These are phyloP conservation scores for Melikaiella ostensackeni DNA, from an alignment of 2,888 invertebrate species.

Conservation along the genomic window DNA sequence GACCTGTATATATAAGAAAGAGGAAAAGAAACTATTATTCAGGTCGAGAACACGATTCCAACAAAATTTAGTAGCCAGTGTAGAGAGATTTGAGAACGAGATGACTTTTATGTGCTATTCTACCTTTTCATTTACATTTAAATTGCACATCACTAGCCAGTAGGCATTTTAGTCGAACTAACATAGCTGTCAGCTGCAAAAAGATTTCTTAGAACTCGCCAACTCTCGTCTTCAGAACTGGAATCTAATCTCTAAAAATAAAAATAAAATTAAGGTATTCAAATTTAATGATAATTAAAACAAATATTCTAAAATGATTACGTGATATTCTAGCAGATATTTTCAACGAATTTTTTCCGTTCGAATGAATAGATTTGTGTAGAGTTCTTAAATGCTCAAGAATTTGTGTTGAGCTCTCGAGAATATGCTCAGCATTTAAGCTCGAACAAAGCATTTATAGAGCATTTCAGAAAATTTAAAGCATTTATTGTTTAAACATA, in stretches of 20 bases:
- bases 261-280: neutral
- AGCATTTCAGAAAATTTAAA: too few relatives aligned
- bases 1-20: conserved; percentile 18
- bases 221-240: neutral
- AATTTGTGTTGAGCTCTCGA: too few relatives aligned
- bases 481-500: too few relatives aligned
- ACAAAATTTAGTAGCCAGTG: conserved; percentile 32
- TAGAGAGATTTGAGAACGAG: conserved; percentile 38
- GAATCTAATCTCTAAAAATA: conserved; percentile 18
- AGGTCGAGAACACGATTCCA: conserved; percentile 38
- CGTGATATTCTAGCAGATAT: too few relatives aligned
- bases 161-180: conserved; percentile 33
- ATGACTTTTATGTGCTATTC: conserved; percentile 35
- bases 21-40: conserved; percentile 38
- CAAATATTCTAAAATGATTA: neutral
- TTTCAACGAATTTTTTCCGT: too few relatives aligned
- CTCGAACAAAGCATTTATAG: too few relatives aligned
- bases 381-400: too few relatives aligned
- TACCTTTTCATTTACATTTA: conserved; percentile 39
- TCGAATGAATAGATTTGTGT: too few relatives aligned
- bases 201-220: conserved; percentile 24
- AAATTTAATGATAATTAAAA: neutral
- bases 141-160: conserved; percentile 31
- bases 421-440: too few relatives aligned
- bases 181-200: conserved; percentile 18